phyloP scores from a whole-genome alignment of 2,113 vertebrate genomes.

The Tinamus guttatus region DNA sequence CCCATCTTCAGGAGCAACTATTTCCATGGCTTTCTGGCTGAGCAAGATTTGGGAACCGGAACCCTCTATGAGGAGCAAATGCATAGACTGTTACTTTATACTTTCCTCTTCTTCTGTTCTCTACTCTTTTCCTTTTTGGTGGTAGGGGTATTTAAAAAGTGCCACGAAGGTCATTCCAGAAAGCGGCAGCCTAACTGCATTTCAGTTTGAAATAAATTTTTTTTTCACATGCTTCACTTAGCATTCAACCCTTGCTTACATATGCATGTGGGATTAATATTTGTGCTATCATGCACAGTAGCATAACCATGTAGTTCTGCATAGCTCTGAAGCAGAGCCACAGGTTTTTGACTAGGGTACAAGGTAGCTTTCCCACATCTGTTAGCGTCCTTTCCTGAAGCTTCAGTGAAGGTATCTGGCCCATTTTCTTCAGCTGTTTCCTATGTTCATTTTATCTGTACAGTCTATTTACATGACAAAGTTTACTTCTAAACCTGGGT shows the following conservation, averaged over 20 bases:
- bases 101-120: rapidly evolving
- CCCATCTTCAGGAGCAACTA: neutral
- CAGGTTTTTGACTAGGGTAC: neutral
- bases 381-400: neutral
- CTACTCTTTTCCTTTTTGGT: neutral
- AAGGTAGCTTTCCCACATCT: neutral
- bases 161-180: neutral
- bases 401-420: neutral
- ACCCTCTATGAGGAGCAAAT: neutral
- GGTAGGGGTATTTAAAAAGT: neutral
- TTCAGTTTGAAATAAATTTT: neutral
- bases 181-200: neutral
- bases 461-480: neutral
- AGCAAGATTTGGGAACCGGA: neutral
- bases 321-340: neutral
- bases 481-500: neutral
- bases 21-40: neutral
- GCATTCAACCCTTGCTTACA: neutral
- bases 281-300: neutral
- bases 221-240: neutral
- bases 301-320: neutral
- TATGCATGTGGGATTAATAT: neutral
- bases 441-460: neutral
- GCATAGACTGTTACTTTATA: neutral
- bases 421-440: neutral